Percentiles rank a stretch among this genome's conserved stretches.
Conservation (phyloP, 2,797 vertebrate genomes). For the Pampus argenteus region DNA sequence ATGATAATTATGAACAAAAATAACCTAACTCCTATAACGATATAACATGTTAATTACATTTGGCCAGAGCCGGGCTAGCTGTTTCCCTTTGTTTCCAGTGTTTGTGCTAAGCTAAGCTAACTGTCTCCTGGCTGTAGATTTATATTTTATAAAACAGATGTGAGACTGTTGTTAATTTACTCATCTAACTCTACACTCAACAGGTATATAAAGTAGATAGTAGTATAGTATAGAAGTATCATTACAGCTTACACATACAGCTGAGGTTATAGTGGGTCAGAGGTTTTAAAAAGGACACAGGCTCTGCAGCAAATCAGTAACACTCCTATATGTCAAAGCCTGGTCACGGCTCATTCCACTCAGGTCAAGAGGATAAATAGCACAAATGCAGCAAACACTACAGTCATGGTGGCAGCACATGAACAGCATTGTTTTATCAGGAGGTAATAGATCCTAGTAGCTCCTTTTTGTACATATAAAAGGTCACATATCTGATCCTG, state of each 20-base stretch:
- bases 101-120: too few species aligned
- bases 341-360: constrained; percentile 57
- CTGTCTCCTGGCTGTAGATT: too few species aligned
- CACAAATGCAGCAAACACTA: constrained; percentile 5
- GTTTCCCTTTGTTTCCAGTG: too few species aligned
- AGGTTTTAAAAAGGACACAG: not conserved
- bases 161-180: too few species aligned
- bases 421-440: constrained; percentile 23
- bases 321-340: constrained; percentile 40
- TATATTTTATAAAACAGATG: too few species aligned
- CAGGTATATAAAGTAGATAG: not conserved
- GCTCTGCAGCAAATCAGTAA: constrained; percentile 31
- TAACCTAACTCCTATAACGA: too few species aligned
- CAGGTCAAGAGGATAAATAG: constrained; percentile 54
- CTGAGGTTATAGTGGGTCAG: not conserved
- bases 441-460: not conserved
- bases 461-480: not conserved
- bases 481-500: constrained; percentile 25
- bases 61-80: too few species aligned
- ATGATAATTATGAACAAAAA: too few species aligned
- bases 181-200: not conserved
- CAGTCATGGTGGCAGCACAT: not conserved
- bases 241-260: not conserved
- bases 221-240: too few species aligned
- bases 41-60: too few species aligned